Base-by-base conservation (phyloP, 2,113 vertebrate species). In the Myrmophylax atrothorax region DNA sequence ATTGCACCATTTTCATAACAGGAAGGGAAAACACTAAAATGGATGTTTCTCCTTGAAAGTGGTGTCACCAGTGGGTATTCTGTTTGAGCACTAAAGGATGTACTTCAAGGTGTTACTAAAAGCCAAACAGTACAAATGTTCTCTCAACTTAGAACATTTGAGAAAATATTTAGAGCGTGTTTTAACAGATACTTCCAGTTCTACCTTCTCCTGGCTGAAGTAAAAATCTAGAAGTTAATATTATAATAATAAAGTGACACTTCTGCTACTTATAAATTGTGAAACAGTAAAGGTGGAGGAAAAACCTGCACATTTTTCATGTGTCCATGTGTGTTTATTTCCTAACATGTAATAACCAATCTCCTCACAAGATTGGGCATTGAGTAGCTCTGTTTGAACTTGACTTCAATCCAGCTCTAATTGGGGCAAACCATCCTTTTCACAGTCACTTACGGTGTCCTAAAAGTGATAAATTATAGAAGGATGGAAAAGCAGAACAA, bases 401-500 rank as follows among this genome's bases (percentile, higher is more conserved):
- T 37, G 17, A 79, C 85, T 90, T 90, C 80, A 90, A 84, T 72
- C 75, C 55, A 88, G 52, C 44, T 18, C 20, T 69, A 81, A 87
- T n/a, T 91, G 73, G 59, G 64, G 49, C 64, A 90, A 86, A 87
- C 44, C 26, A 11, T 75, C 67, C 63, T 86, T 84, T 92, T 89
- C 68, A 75, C 80, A 94, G 75, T 79, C 89, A 66, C 28, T 74
- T 55, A 28, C 20, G 60, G 76, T 67, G 68, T 78, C 82, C 93
- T 88, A 49, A 79, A 88, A 72, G 81, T 50, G 88, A 81, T 96
- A 49, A 89, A 90, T 95, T 69, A 95, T 80, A 56, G 58, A 87
- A 67, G 67, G 81, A 82, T 24, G 81, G 70, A 81, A 70, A 59
- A 56, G 79, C 72, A 79, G 88, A 94, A 94, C 81, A 69, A 68